Evolutionary conservation across 2,888 invertebrate species (phyloP), one percentile per base, ranked within the genome.

Genomic region (Flabesymbios commensalis): DNA sequence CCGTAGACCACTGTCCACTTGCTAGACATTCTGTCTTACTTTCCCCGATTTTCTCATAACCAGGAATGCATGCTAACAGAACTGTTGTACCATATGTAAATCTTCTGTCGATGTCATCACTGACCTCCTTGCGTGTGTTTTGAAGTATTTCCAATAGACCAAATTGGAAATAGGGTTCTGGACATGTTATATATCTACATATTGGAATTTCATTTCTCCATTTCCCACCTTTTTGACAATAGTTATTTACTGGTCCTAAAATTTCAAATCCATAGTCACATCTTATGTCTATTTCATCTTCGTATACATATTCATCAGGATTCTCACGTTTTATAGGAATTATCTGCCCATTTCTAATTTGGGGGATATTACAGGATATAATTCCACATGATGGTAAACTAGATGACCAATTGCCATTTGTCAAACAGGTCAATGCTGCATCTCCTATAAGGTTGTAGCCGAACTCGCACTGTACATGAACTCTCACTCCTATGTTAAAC

Each of bases 201-300:
- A 63, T 64, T 4, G 80, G 78, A 22, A 72, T 61, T 1, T 57
- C 62, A 4, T 70, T 74, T 43, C 75, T 71, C 81, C 81, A 82
- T 0, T 66, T 36, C 1, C 70, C 73, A 43, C 73, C 65, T 2
- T 61, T 58, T 14, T 64, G 48, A 60, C 78, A 0, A 19, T 19
- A 24, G 4, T 19, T 28, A 26, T 39, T 24, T 22, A 14, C 19
- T 31, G 3, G 36, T 33, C 48, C 48, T 19, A 32, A 28, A 19
- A 58, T 28, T 19, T 14, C 22, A 28, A 42, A 48, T 32, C 60
- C 60, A 24, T n/a, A 14, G 3, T 24, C 22, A 60, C 60, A 60
- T 22, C 19, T 10, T 10, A 60, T 28, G 7, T 33, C 29, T 14
- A 47, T 56, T 1, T 19, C 26, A 26, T 52, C 55, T 43, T 56